Conservation (phyloP, 2,888 invertebrate genomes). For the Nemotelus nigrinus region DNA sequence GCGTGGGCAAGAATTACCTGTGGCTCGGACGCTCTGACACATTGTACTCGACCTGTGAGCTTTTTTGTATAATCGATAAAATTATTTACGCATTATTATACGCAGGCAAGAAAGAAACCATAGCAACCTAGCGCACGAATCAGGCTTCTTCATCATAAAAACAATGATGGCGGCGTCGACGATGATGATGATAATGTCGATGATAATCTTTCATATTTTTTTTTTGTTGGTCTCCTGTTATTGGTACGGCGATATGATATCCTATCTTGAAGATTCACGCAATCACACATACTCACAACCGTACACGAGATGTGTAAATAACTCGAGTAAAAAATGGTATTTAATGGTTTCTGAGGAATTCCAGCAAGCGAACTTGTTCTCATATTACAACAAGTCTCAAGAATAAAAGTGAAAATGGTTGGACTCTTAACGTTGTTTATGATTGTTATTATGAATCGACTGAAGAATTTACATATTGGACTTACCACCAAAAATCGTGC, state of each 20-base stretch:
- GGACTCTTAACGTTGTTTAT: neutral
- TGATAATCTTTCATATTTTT: neutral
- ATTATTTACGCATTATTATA: slow-evolving; percentile 24
- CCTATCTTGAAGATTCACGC: slow-evolving; percentile 22
- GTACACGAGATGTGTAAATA: neutral
- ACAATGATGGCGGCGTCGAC: neutral
- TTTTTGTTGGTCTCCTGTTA: too few species aligned
- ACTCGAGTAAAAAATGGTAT: neutral
- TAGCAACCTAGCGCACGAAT: slow-evolving; percentile 3
- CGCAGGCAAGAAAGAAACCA: neutral
- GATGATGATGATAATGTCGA: neutral
- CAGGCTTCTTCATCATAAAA: neutral
- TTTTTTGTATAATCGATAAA: slow-evolving; percentile 31
- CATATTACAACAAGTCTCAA: slow-evolving; percentile 7
- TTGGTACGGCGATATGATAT: slow-evolving; percentile 11
- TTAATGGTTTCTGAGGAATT: slow-evolving; percentile 26
- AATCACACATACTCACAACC: neutral
- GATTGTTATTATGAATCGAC: too few species aligned
- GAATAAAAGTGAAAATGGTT: neutral
- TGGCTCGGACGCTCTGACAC: too few species aligned
- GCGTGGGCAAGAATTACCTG: too few species aligned
- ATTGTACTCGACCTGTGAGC: too few species aligned
- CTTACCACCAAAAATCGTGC: neutral
- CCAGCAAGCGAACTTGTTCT: slow-evolving; percentile 29
- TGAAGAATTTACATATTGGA: too few species aligned